Evolutionary conservation across 1,140 invertebrate genomes (phyloP).

Genomic region (Rhizoglyphus robini): DNA sequence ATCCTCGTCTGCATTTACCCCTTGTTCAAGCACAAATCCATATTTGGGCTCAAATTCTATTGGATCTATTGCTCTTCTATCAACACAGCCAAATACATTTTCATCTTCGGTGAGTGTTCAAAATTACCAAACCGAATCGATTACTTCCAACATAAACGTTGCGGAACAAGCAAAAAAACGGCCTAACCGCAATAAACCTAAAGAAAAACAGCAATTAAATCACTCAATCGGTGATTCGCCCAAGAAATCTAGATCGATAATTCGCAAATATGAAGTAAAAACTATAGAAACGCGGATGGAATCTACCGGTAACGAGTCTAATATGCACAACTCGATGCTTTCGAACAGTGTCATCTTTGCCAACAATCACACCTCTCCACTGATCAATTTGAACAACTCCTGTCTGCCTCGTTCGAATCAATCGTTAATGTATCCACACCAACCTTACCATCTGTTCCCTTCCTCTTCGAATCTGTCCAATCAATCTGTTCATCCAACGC

Average conservation of each 20-base stretch:
- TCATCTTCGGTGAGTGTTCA: too few species aligned
- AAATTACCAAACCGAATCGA: too few species aligned
- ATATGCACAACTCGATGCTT: too few species aligned
- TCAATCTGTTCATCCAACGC: background rate
- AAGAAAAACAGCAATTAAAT: too few species aligned
- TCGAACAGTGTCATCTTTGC: background rate
- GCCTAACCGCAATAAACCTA: too few species aligned
- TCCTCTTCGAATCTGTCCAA: background rate
- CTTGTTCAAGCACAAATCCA: background rate
- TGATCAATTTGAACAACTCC: background rate
- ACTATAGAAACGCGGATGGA: background rate
- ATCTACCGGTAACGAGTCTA: background rate
- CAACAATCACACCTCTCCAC: background rate
- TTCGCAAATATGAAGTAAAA: background rate
- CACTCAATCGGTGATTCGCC: too few species aligned
- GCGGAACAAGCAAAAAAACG: too few species aligned
- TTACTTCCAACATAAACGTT: too few species aligned
- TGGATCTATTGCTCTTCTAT: background rate
- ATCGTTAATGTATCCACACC: background rate
- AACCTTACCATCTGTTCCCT: background rate
- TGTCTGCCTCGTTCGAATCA: background rate
- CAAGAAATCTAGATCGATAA: background rate
- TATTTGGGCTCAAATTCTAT: background rate
- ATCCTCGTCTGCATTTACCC: conserved; percentile 2
- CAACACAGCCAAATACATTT: background rate